Evolutionary conservation across 2,888 invertebrate genomes (phyloP), one percentile per base, ranked within the genome.

Genomic region (Cantharis rustica): DNA sequence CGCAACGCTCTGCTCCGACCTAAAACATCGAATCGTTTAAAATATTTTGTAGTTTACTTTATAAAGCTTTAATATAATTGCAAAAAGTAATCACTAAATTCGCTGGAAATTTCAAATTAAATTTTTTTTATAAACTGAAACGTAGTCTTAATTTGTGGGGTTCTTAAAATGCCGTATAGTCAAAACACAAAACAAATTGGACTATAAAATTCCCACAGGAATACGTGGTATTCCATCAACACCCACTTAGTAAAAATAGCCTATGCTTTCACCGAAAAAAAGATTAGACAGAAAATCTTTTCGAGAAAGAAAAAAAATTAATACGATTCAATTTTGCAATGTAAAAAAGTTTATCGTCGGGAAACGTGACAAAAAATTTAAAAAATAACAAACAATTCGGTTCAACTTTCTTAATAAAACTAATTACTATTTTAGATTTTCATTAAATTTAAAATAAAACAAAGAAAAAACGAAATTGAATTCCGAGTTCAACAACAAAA

Each of bases 1-100:
- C 81, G 80, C 61, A 81, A 81, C 11, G 79, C 71, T 26, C 83
- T 81, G 70, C 81, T 82, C 7, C 85, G 83, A 16, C 84, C 86
- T 82, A 68, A 74, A 73, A 71, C 62, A 74, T 47, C 9, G 47
- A 47, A 47, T 47, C 47, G 47, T 47, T 47, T 47, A 47, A 47
- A 47, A 47, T 47, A 47, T 47, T n/a, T n/a, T 47, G 47, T n/a
- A 47, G 47, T 26, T 31, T 61, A 61, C 23, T 17, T 61, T 15
- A 15, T 16, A 47, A 31, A 16, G 27, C 16, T 73, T 17, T 71
- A 68, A 64, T 7, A 13, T 13, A 11, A 31, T 31, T 5, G 47
- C 47, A 2, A n/a, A 47, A n/a, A 7, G 47, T n/a, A 47, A n/a
- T 47, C 47, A n/a, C 47, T 47, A 47, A 47, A 47, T 47, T n/a